phyloP scores from a whole-genome alignment of 1,140 invertebrate species.

The Caenorhabditis brenneri region DNA sequence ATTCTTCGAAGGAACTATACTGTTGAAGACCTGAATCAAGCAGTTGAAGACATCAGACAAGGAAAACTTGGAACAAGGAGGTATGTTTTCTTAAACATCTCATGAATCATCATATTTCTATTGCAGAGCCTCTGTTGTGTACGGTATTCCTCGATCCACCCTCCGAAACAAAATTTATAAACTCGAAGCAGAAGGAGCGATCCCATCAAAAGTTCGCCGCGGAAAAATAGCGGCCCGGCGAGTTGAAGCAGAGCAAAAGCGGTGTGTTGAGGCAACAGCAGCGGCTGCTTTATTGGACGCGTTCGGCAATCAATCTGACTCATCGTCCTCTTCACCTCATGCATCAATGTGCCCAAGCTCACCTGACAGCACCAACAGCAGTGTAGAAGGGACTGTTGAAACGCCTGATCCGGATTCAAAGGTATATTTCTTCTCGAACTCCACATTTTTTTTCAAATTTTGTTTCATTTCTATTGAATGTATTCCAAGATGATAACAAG shows the following conservation, averaged over 20 bases:
- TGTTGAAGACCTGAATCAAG: conserved; percentile 50
- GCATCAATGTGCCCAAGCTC: conserved; percentile 34
- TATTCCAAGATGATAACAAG: not conserved
- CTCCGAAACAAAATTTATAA: conserved; percentile 91
- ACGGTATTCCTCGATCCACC: conserved; percentile 91
- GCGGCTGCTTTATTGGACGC: conserved; percentile 27
- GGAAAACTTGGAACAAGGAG: conserved; percentile 50
- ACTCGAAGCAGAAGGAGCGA: conserved; percentile 77
- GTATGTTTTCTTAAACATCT: not conserved
- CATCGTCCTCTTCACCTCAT: conserved; percentile 22
- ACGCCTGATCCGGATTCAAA: not conserved
- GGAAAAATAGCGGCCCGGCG: conserved; percentile 19
- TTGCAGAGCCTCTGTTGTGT: conserved; percentile 84
- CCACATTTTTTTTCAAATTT: not conserved
- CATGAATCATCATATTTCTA: not conserved
- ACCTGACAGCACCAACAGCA: conserved; percentile 41
- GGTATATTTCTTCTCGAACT: not conserved
- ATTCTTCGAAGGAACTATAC: conserved; percentile 53
- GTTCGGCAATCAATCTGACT: conserved; percentile 32
- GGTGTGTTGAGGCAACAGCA: not conserved
- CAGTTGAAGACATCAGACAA: conserved; percentile 46
- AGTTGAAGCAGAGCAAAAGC: not conserved
- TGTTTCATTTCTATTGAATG: not conserved
- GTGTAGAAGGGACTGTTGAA: not conserved
- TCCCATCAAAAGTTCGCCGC: conserved; percentile 33